A percentile compares a stretch with the other conserved stretches of the same genome.
Conservation (phyloP, 2,797 vertebrate species). For the Lepilemur ruficaudatus region DNA sequence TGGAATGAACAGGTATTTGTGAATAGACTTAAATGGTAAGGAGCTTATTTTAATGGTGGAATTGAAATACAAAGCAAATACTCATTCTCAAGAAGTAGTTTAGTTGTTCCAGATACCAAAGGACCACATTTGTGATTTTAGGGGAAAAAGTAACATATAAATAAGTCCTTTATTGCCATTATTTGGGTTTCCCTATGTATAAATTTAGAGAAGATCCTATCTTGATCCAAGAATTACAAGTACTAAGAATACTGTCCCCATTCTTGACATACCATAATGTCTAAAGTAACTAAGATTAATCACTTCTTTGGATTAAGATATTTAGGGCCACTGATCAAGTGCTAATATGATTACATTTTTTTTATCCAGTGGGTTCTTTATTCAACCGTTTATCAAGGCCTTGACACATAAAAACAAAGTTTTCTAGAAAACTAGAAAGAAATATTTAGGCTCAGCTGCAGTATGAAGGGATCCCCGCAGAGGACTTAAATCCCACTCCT, state of each 20-base stretch:
- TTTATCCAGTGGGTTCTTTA: background rate
- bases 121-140: background rate
- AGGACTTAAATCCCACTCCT: background rate
- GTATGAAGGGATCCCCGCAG: background rate
- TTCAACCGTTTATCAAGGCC: background rate
- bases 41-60: background rate
- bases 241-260: background rate
- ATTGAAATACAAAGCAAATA: background rate
- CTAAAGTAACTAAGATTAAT: background rate
- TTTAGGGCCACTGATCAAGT: background rate
- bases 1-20: background rate
- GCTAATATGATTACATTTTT: background rate
- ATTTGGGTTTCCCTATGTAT: background rate
- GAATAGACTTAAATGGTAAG: background rate
- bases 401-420: background rate
- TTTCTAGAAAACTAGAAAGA: background rate
- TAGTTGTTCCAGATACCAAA: background rate
- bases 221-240: background rate
- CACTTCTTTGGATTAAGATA: background rate
- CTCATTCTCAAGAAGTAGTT: background rate
- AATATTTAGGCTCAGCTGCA: background rate
- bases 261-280: background rate
- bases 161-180: background rate
- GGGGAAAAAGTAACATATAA: background rate
- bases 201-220: background rate